Evolutionary conservation across 2,888 invertebrate species (phyloP).

Genomic region (Trisateles emortualis): DNA sequence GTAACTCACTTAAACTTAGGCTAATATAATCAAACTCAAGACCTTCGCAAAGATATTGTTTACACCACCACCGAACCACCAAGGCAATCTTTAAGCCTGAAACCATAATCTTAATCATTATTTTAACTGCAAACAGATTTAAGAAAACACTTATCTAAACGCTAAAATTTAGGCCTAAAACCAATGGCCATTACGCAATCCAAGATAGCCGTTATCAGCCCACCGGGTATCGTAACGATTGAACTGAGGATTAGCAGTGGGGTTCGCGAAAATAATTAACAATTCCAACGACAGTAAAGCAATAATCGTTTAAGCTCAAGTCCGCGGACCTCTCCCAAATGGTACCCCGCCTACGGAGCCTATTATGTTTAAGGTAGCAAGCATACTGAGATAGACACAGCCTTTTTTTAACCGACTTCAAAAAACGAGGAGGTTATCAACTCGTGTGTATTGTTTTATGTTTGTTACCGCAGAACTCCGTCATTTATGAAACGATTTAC

Average conservation of each 20-base stretch:
- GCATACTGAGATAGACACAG: constrained; percentile 15
- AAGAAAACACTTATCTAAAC: not conserved
- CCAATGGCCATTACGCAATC: constrained; percentile 20
- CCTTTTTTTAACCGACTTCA: too few species aligned
- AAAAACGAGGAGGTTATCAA: too few species aligned
- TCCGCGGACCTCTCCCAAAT: constrained; percentile 36
- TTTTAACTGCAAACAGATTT: not conserved
- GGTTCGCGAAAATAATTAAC: constrained; percentile 49
- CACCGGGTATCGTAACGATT: constrained; percentile 32
- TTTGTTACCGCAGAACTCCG: too few species aligned
- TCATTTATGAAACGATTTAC: too few species aligned
- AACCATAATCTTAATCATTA: not conserved
- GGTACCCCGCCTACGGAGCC: constrained; percentile 31
- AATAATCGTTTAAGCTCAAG: constrained; percentile 45
- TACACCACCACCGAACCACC: too few species aligned
- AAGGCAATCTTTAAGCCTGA: not conserved
- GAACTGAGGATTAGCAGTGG: constrained; percentile 35
- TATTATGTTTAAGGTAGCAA: constrained; percentile 32
- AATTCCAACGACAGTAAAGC: constrained; percentile 41
- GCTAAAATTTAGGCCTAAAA: not conserved
- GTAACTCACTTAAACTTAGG: too few species aligned
- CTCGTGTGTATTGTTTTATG: too few species aligned
- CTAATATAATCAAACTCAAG: too few species aligned
- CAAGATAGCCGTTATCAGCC: constrained; percentile 32
- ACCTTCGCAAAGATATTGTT: too few species aligned